Evolutionary conservation across 2,113 vertebrate species (phyloP).

Genomic region (Psophia crepitans): DNA sequence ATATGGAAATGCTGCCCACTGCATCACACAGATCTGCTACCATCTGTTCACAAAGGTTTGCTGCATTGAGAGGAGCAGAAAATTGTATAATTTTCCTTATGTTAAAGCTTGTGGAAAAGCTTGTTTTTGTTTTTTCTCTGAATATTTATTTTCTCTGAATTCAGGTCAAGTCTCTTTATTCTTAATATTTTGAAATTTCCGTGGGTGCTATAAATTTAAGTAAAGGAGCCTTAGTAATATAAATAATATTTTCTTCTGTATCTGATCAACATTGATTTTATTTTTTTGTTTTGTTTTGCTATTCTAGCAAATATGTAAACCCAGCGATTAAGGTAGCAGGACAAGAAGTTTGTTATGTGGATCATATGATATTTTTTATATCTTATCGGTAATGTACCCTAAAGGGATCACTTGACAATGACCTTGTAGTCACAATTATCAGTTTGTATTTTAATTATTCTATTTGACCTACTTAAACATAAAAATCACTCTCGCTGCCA

Average conservation of each 20-base stretch:
- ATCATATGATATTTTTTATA: background rate
- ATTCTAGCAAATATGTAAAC: background rate
- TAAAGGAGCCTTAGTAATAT: background rate
- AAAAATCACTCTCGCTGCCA: background rate
- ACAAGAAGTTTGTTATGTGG: background rate
- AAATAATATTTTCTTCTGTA: background rate
- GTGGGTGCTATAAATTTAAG: background rate
- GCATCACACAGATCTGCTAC: background rate
- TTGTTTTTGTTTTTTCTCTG: background rate
- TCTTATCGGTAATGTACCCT: background rate
- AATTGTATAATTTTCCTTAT: background rate
- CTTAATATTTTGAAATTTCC: background rate
- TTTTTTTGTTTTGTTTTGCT: background rate
- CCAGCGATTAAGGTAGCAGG: background rate
- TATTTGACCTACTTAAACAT: background rate
- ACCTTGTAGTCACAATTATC: background rate
- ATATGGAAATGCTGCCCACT: conserved; percentile 55
- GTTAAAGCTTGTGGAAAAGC: background rate
- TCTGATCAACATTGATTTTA: background rate
- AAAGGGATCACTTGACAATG: background rate
- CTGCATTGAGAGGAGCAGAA: background rate
- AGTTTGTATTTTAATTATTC: background rate
- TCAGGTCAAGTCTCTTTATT: background rate
- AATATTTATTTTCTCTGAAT: background rate
- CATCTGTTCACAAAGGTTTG: conserved; percentile 52